Evolutionary conservation across 2,113 vertebrate species (phyloP).

Genomic region (Prinia subflava): DNA sequence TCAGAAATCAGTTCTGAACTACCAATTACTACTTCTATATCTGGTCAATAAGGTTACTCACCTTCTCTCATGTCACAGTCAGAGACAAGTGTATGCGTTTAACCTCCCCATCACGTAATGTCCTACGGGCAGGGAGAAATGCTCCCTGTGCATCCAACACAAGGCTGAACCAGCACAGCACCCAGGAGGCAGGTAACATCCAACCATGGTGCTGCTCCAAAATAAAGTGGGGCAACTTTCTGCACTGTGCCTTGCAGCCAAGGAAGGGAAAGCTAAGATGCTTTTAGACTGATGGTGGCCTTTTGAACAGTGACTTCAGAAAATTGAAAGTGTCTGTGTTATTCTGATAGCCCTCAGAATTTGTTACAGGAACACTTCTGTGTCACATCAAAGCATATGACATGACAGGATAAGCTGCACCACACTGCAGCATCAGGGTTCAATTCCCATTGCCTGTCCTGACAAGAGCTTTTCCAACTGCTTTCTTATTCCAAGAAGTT

Average conservation of each 20-base stretch:
- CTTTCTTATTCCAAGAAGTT: background rate
- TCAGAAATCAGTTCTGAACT: background rate
- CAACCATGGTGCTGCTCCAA: background rate
- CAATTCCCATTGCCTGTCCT: background rate
- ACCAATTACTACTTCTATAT: background rate
- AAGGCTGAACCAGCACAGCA: background rate
- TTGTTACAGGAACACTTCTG: background rate
- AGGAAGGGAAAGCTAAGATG: background rate
- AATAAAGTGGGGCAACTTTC: background rate
- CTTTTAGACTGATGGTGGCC: background rate
- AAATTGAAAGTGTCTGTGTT: background rate
- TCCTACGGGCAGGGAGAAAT: background rate
- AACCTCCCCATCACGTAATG: background rate
- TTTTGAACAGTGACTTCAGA: background rate
- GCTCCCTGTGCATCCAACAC: accelerated
- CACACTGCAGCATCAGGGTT: too few species aligned
- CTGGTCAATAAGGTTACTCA: background rate
- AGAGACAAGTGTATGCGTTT: accelerated
- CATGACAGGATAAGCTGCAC: background rate
- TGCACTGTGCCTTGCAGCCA: background rate
- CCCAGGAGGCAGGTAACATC: background rate
- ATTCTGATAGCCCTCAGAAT: background rate
- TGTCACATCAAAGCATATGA: background rate
- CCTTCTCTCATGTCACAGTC: background rate
- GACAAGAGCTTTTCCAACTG: background rate